Base-by-base conservation (phyloP, 2,888 invertebrate genomes). In the Buathra laborator region DNA sequence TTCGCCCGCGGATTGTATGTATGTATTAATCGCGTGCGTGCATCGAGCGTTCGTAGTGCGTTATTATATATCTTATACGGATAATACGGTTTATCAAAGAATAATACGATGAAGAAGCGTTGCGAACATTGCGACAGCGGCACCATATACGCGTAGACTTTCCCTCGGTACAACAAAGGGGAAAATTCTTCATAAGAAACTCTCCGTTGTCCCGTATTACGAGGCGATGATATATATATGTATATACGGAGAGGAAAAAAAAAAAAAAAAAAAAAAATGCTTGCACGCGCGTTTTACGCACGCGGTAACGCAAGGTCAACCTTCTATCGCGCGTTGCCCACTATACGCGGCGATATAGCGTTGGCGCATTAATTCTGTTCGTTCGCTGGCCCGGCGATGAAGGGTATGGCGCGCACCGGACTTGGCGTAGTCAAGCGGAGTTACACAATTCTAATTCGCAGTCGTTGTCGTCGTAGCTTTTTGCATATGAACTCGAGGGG, bases 261-360 rank as follows among this genome's bases (percentile, higher is more conserved):
- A 74, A 74, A 44, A 9, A 59, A 67, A 74, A 74, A 67, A 77
- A 74, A 74, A 64, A 81, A 84, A 84, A 84, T 78, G 59, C 64
- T 78, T 81, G 77, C 84, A 84, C 81, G 84, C 84, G 84, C 81
- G 70, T 59, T 75, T 74, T 59, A 79, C 80, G 76, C 80, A 77
- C 80, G 81, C 67, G 64, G 59, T 64, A 80, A 37, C 68, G 62
- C 84, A 84, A 84, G 84, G 81, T 84, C 81, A 77, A 37, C 37
- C 66, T 74, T 59, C 71, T 66, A 56, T 81, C 59, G 59, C 71
- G 9, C 56, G 10, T 19, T 24, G 10, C 64, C 53, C 79, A 51
- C 24, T 24, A 81, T 66, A 74, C 75, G 59, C 78, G 70, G 79
- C 75, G 80, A 67, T 81, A 74, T 79, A 51, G 48, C 82, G 81